Conservation (phyloP, 1,140 invertebrate species). For the Ceratina japonica region DNA sequence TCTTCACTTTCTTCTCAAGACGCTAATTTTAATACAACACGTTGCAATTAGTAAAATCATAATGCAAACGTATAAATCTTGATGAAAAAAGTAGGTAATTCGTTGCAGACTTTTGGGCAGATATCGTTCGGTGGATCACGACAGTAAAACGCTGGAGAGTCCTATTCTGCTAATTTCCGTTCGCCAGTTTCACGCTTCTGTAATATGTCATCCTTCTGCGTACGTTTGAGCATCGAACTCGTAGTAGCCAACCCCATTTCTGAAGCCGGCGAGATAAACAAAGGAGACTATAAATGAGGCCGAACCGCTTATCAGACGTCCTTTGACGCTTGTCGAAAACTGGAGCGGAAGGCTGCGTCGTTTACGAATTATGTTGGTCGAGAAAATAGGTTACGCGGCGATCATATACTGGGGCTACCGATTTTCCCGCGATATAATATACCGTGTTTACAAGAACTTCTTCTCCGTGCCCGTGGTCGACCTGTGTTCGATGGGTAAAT, state of each 20-base stretch:
- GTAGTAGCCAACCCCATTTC: background rate
- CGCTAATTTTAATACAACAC: too few species aligned
- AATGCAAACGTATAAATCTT: too few species aligned
- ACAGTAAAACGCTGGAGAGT: background rate
- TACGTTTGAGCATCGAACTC: background rate
- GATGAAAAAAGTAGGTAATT: too few species aligned
- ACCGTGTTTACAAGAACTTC: slow-evolving; percentile 58
- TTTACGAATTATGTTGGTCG: slow-evolving; percentile 37
- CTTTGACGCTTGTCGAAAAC: background rate
- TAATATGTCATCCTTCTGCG: slow-evolving; percentile 14
- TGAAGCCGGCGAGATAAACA: background rate
- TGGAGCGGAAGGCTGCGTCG: background rate
- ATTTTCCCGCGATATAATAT: slow-evolving; percentile 54
- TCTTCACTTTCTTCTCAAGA: too few species aligned
- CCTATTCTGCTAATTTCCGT: background rate
- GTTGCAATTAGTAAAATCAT: too few species aligned
- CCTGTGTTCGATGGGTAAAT: slow-evolving; percentile 65
- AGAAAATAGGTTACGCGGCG: slow-evolving; percentile 69
- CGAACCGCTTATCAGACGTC: background rate
- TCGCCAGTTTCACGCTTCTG: slow-evolving; percentile 8
- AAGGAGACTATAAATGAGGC: background rate
- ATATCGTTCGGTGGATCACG: background rate
- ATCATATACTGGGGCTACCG: slow-evolving; percentile 64
- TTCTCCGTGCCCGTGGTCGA: slow-evolving; percentile 54
- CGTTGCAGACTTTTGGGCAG: too few species aligned